phyloP scores from a whole-genome alignment of 2,113 vertebrate genomes.

The Cervus canadensis region DNA sequence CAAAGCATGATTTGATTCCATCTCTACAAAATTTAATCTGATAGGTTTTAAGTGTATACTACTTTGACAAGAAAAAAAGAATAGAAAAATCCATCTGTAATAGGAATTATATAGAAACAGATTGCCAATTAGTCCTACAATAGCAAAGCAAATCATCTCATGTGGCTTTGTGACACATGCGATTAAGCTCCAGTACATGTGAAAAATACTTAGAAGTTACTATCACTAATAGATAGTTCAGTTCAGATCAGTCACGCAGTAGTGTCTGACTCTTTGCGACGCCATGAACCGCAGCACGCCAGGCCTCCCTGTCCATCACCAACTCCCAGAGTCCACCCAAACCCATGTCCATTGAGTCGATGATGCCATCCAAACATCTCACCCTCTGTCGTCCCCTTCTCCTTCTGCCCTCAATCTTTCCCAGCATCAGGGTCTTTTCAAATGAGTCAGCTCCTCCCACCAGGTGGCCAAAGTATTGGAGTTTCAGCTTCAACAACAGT shows the following conservation, averaged over 20 bases:
- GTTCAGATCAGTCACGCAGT: background rate
- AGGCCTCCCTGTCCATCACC: background rate
- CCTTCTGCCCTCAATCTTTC: background rate
- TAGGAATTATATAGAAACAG: background rate
- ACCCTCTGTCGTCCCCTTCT: rapidly evolving
- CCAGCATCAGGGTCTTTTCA: background rate
- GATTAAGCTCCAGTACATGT: background rate
- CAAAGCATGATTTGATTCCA: background rate
- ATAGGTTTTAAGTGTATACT: background rate
- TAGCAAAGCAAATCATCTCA: background rate
- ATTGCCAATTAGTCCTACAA: background rate
- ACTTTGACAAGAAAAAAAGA: background rate
- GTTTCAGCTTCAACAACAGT: background rate
- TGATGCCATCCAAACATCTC: background rate
- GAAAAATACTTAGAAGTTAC: background rate
- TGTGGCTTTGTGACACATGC: background rate
- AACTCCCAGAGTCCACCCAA: rapidly evolving
- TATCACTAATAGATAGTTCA: background rate
- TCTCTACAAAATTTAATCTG: background rate
- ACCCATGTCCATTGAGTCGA: background rate
- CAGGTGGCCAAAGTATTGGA: background rate
- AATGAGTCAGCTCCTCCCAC: background rate
- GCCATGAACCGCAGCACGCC: background rate
- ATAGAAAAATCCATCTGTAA: background rate
- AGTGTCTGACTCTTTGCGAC: background rate